Evolutionary conservation across 1,140 invertebrate species (phyloP).

Genomic region (Brachionus koreanus): DNA sequence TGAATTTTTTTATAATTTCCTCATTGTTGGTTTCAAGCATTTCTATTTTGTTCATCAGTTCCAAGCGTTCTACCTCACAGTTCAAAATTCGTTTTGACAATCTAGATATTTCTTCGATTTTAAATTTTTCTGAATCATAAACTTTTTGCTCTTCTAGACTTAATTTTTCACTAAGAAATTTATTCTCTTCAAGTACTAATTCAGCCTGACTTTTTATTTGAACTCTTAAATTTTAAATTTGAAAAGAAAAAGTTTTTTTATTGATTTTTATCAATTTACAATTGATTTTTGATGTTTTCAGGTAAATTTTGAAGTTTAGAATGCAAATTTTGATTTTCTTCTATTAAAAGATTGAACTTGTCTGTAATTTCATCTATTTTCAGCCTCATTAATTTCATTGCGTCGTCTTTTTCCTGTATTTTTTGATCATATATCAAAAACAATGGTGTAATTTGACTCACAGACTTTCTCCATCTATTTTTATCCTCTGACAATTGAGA

Average conservation of each 20-base stretch:
- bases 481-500: not conserved
- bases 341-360: not conserved
- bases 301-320: constrained; percentile 1
- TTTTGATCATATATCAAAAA: constrained; percentile 33
- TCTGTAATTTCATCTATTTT: constrained; percentile 22
- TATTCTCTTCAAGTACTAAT: constrained; percentile 35
- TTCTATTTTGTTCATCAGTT: constrained; percentile 29
- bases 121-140: constrained; percentile 5
- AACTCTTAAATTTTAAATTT: not conserved
- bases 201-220: constrained; percentile 40
- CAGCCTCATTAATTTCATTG: not conserved
- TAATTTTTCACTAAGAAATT: constrained; percentile 19
- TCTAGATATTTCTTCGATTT: constrained; percentile 12
- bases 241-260: not conserved
- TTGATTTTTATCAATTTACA: not conserved
- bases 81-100: constrained; percentile 5
- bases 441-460: not conserved
- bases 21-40: constrained; percentile 8
- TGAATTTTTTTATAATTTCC: constrained; percentile 35
- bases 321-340: constrained; percentile 26
- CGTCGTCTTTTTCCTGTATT: constrained; percentile 29
- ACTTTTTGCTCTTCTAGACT: constrained; percentile 12
- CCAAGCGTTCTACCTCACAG: constrained; percentile 8
- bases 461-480: constrained; percentile 11
- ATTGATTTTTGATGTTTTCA: constrained; percentile 28